These are phyloP conservation scores for Norana najaformis DNA, from an alignment of 2,888 invertebrate genomes.

Conservation along the genomic window DNA sequence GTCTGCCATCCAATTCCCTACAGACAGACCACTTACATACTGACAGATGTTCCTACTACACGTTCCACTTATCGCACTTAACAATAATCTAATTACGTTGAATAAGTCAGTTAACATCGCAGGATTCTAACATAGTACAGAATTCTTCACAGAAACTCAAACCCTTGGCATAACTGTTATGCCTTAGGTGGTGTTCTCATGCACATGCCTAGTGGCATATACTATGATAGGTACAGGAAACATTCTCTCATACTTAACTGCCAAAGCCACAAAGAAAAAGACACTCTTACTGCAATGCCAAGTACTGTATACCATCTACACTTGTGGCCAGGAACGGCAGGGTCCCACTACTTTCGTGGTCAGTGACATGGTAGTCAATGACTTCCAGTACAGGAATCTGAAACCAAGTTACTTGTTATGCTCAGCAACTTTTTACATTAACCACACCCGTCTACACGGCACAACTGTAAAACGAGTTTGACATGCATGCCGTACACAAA, in stretches of 20 bases:
- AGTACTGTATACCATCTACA: not conserved
- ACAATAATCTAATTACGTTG: not conserved
- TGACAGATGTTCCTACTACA: not conserved
- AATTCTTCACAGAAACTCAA: not conserved
- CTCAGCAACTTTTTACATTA: not conserved
- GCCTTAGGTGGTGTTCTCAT: no score
- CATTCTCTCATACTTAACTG: not conserved
- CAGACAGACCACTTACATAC: conserved; percentile 8
- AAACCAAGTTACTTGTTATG: not conserved
- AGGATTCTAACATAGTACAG: conserved; percentile 13
- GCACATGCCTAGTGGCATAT: no score
- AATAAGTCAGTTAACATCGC: not conserved
- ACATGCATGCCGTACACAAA: not conserved
- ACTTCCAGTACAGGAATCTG: not conserved
- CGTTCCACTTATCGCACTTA: not conserved
- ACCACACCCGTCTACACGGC: not conserved
- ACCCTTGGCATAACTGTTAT: not conserved
- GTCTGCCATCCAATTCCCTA: not conserved
- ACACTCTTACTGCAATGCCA: not conserved
- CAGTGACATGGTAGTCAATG: not conserved
- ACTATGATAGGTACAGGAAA: not conserved
- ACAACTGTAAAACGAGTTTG: not conserved
- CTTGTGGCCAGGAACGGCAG: not conserved
- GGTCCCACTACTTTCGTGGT: not conserved
- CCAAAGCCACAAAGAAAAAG: not conserved